Base-by-base conservation (phyloP, 2,797 vertebrate species). In the Chelon auratus region DNA sequence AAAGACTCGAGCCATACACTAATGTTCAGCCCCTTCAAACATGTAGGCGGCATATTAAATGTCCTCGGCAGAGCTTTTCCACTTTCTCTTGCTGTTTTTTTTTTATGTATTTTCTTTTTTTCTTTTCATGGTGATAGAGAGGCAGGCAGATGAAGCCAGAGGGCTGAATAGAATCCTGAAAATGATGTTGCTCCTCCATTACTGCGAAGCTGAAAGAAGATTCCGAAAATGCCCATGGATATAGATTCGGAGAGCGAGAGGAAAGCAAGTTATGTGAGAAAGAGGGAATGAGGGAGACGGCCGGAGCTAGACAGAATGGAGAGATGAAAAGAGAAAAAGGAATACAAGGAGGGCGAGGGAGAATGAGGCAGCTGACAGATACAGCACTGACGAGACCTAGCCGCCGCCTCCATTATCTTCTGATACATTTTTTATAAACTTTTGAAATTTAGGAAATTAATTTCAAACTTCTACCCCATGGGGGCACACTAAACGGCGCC, bases 161-260 rank as follows among this genome's bases (percentile, higher is more conserved):
- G 77, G 64, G 51, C 72, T 78, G 61, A 90, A 87, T 59, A 65
- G 47, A 26, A 78, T 51, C 65, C 75, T 57, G 72, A 83, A 85
- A 82, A 87, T 78, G 74, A 86, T 75, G 81, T 66, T 73, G 62
- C 78, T 64, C 48, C 18, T 77, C 55, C 62, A 39, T 56, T 62
- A 57, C 77, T 45, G 50, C 57, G 40, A 77, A 83, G 77, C 80
- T 71, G 48, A 89, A 88, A 90, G 74, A 88, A 62, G 85, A 77
- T 82, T 87, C 62, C 24, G 43, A 83, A 87, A 83, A 84, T 24
- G 83, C 84, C 88, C 20, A n/a, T 77, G 78, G 86, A 85, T 87
- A 83, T 73, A 62, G 72, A 84, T 83, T 80, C 47, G 69, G 60
- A 62, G 72, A 84, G 81, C 79, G 43, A 71, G 60, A 79, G 58